Evolutionary conservation across 2,888 invertebrate species (phyloP).

Genomic region (Cheilosia variabilis): DNA sequence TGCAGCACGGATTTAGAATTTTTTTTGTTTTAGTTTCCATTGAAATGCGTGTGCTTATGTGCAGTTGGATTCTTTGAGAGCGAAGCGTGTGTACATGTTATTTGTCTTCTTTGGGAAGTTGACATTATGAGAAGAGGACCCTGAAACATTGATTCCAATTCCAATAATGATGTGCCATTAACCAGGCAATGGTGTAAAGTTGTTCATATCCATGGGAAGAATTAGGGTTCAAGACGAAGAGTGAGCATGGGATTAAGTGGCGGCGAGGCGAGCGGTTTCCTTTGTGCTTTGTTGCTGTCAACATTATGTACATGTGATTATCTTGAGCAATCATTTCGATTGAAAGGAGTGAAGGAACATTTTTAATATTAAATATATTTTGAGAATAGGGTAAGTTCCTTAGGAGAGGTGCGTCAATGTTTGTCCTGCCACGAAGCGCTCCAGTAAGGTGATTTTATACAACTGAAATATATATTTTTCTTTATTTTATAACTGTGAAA

Average conservation of each 20-base stretch:
- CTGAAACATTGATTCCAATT: slow-evolving; percentile 16
- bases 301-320: too few relatives aligned
- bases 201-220: slow-evolving; percentile 33
- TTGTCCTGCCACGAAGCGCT: too few relatives aligned
- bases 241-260: slow-evolving; percentile 21
- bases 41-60: slow-evolving; percentile 39
- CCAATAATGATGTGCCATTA: slow-evolving; percentile 27
- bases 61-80: slow-evolving; percentile 27
- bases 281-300: background rate
- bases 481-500: too few relatives aligned
- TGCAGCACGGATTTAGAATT: slow-evolving; percentile 11
- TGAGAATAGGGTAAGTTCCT: too few relatives aligned
- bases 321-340: too few relatives aligned
- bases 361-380: too few relatives aligned
- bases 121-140: slow-evolving; percentile 35
- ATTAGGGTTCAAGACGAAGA: background rate
- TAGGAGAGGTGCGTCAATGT: too few relatives aligned
- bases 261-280: background rate
- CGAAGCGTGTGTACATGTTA: slow-evolving; percentile 36
- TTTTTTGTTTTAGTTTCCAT: slow-evolving; percentile 41
- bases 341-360: too few relatives aligned
- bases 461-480: too few relatives aligned
- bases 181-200: background rate
- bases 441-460: too few relatives aligned
- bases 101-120: slow-evolving; percentile 53